Conservation (phyloP, 2,888 invertebrate genomes). For the Cartodere bifasciata region DNA sequence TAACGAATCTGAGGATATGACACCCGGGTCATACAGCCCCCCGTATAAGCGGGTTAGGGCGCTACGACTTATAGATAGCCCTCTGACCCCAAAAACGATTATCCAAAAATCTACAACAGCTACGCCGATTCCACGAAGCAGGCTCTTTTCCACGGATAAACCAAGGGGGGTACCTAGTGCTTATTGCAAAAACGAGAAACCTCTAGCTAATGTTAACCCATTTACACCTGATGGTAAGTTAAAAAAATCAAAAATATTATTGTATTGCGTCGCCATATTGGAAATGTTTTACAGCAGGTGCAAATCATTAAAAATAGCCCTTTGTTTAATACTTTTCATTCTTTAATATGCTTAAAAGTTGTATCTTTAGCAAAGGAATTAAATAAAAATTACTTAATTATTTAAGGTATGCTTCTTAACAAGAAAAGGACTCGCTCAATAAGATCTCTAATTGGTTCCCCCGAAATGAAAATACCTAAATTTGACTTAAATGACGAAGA, state of each 20-base stretch:
- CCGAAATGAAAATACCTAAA: conserved; percentile 22
- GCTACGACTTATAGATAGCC: conserved; percentile 66
- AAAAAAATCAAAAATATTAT: no score
- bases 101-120: conserved; percentile 51
- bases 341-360: no score
- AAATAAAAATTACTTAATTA: no score
- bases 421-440: conserved; percentile 57
- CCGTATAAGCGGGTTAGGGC: conserved; percentile 48
- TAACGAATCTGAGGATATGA: conserved; percentile 1
- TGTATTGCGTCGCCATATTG: no score
- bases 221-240: conserved; percentile 64
- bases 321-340: no score
- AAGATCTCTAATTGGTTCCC: conserved; percentile 35
- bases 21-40: conserved; percentile 37
- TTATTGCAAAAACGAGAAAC: conserved; percentile 37
- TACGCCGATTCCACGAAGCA: conserved; percentile 36
- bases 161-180: conserved; percentile 33
- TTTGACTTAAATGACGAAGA: conserved; percentile 27
- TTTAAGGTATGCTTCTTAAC: conserved; percentile 48
- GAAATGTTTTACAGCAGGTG: no score
- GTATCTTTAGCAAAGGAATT: no score
- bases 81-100: conserved; percentile 75
- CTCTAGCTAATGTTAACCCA: conserved; percentile 70
- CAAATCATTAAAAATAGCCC: no score
- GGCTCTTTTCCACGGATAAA: conserved; percentile 38